Conservation (phyloP, 2,888 invertebrate genomes). For the Spodoptera littoralis region DNA sequence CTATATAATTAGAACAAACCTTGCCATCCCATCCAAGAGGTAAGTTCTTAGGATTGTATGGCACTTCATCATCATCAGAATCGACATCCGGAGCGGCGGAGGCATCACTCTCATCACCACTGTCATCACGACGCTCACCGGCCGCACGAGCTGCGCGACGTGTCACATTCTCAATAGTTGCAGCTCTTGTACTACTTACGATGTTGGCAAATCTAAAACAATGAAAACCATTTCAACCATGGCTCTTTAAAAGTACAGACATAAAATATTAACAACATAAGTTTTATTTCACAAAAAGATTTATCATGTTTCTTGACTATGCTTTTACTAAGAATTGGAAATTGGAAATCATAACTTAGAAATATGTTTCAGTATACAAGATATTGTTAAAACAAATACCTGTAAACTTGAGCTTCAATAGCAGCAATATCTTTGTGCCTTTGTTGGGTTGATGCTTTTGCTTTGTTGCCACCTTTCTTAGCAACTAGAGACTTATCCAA, state of each 20-base stretch:
- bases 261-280: no score
- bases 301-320: no score
- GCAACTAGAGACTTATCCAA: slow-evolving; percentile 97
- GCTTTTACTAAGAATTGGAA: no score
- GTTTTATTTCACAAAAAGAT: no score
- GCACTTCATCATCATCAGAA: slow-evolving; percentile 97
- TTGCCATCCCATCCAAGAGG: slow-evolving; percentile 99
- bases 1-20: slow-evolving; percentile 74
- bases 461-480: slow-evolving; percentile 94
- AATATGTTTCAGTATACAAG: no score
- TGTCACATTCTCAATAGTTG: slow-evolving; percentile 99
- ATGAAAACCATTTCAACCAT: background rate
- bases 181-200: slow-evolving; percentile 94
- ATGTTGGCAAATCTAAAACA: slow-evolving; percentile 92
- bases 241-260: no score
- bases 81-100: slow-evolving; percentile 95
- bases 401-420: slow-evolving; percentile 96
- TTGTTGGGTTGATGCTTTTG: slow-evolving; percentile 85
- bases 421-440: slow-evolving; percentile 96
- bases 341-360: no score
- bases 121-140: slow-evolving; percentile 97
- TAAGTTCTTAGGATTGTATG: slow-evolving; percentile 99
- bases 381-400: slow-evolving; percentile 71
- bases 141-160: slow-evolving; percentile 98
- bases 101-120: slow-evolving; percentile 94